These are phyloP conservation scores for Phocoena sinus DNA, from an alignment of 2,113 vertebrate species.

Conservation along the genomic window DNA sequence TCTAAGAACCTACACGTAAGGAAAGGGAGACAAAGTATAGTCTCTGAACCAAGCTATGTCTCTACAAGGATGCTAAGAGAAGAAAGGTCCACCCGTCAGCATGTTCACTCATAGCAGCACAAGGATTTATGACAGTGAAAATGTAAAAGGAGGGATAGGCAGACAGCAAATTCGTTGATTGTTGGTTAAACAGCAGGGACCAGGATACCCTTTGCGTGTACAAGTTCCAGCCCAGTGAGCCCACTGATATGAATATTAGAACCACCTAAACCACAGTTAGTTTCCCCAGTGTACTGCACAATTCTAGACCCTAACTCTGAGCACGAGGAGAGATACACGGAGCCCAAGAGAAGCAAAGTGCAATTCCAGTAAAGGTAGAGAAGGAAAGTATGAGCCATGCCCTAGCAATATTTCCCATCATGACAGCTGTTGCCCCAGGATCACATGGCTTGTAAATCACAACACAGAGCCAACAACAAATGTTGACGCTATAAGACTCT, in stretches of 20 bases:
- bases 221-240: not conserved
- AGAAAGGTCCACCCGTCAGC: not conserved
- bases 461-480: not conserved
- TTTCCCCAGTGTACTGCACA: not conserved
- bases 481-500: not conserved
- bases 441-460: not conserved
- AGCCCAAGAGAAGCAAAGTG: not conserved
- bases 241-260: not conserved
- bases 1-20: not conserved
- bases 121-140: not conserved
- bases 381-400: not conserved
- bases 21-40: not conserved
- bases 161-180: not conserved
- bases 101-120: not conserved
- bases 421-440: not conserved
- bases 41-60: not conserved
- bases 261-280: not conserved
- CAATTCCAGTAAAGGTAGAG: not conserved
- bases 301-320: not conserved
- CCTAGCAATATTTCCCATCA: not conserved
- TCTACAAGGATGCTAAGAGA: not conserved
- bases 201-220: not conserved
- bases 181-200: not conserved
- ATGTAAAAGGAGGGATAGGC: not conserved
- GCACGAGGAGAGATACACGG: not conserved